Evolutionary conservation across 2,888 invertebrate species (phyloP).

Genomic region (Omphaloscelis lunosa): DNA sequence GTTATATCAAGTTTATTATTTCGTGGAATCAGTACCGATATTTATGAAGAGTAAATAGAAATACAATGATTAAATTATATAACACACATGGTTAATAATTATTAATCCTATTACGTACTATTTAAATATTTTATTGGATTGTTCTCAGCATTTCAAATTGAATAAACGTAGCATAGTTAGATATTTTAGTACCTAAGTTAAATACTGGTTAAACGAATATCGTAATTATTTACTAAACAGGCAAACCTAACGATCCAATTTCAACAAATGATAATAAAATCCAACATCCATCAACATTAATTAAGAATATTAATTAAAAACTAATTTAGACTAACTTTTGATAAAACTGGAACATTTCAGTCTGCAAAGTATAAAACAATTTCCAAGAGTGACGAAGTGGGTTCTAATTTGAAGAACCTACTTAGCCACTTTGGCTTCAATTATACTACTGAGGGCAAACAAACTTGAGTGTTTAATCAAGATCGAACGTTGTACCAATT

Average conservation of each 20-base stretch:
- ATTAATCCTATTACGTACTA: background rate
- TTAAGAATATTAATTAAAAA: conserved; percentile 33
- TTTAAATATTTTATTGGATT: conserved; percentile 2
- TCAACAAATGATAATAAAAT: conserved; percentile 15
- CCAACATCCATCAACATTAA: conserved; percentile 16
- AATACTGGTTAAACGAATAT: background rate
- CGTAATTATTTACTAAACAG: background rate
- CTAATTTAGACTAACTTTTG: conserved; percentile 25
- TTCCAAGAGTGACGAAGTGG: conserved; percentile 41
- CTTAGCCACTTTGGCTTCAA: conserved; percentile 45
- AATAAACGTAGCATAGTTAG: background rate
- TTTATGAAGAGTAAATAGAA: background rate
- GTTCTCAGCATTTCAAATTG: background rate
- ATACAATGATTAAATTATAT: background rate
- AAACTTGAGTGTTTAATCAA: conserved; percentile 64
- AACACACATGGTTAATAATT: background rate
- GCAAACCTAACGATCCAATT: background rate
- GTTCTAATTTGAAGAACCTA: conserved; percentile 48
- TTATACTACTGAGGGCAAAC: conserved; percentile 59
- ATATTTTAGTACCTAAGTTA: background rate
- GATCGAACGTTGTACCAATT: conserved; percentile 65
- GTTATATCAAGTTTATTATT: conserved; percentile 1
- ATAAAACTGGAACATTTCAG: conserved; percentile 42
- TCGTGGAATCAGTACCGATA: background rate
- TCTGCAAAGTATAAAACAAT: conserved; percentile 40